Base-by-base conservation (phyloP, 2,113 vertebrate genomes). In the Chionis minor region DNA sequence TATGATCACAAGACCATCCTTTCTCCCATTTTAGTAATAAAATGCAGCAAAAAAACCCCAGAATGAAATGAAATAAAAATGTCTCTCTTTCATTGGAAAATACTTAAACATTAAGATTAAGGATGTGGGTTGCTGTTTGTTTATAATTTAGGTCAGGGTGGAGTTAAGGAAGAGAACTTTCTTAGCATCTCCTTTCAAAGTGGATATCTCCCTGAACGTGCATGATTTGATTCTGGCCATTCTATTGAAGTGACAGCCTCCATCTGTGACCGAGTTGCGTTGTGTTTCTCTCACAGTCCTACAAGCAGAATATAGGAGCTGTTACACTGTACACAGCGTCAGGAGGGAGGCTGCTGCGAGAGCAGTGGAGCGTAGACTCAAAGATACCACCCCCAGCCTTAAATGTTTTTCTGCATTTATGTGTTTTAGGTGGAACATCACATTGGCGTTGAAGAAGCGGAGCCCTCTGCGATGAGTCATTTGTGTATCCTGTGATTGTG, bases 1-100 rank as follows among this genome's bases (percentile, higher is more conserved):
- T 75, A 32, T 19, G 81, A 91, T 95, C 94, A 95, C 86, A 94
- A 92, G 96, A 86, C 63, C 10, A 28, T 65, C 32, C 27, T 89
- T 91, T 70, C 35, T 85, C 33, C 35, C 54, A 27, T 83, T 73
- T 58, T n/a, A 62, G 23, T 65, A 88, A 65, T 40, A 49, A 80
- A 92, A 89, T 61, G 24, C 52, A 91, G 30, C 22, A 80, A 59
- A 3, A 22, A 82, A 81, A 85, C 17, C 17, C 1, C 14, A 59
- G 45, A 56, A 30, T 54, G 24, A 75, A 79, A 75, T 30, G 45
- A 77, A 18, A 58, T 15, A 69, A 58, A 95, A 71, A 62, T 14
- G 6, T 38, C 27, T 83, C 47, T 78, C 6, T 78, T 30, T 81
- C 54, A 42, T n/a, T 72, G 10, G 2, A 81, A 74, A 61, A 3